Base-by-base conservation (phyloP, 2,113 vertebrate genomes). In the Eidolon helvum region DNA sequence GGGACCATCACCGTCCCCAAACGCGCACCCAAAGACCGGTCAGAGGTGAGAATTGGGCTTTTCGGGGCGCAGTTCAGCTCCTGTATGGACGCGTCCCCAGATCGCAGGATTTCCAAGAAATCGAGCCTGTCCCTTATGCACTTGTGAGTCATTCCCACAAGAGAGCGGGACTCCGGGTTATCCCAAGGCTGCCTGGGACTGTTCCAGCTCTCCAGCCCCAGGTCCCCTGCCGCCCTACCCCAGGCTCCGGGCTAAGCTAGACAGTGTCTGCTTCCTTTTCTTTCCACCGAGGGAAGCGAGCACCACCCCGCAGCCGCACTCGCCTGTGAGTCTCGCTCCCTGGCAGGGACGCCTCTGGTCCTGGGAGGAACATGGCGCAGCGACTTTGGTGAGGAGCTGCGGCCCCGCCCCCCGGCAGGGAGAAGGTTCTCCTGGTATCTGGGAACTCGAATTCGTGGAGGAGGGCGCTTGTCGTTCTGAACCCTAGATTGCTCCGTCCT, bases 81-180 rank as follows among this genome's bases (percentile, higher is more conserved):
- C 72, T 10, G 57, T 38, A 7, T 21, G 83, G 65, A 65, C 45
- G 35, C 24, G 87, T 69, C 48, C 90, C 84, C 84, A 21, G 66
- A 59, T 7, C 5, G 88, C 92, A 95, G 95, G 95, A 68, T 97
- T 90, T 90, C 86, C 94, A 96, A 92, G 95, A 96, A 94, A 96
- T 63, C 59, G 1, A 91, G 63, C 71, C 87, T 50, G 79, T 69
- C 80, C 82, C 90, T 75, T 57, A 33, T 24, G 90, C 85, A 38
- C 94, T 65, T n/a, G 80, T 30, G 92, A 68, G 28, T 61, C 92
- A 80, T 92, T 68, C 48, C 48, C 80, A 53, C n/a, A 15, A 63
- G 85, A 59, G 28, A 90, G 78, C 71, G 82, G 82, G 83, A 66
- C 78, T 38, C 80, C 5, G 30, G 48, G 48, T 61, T 26, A 40